Evolutionary conservation across 1,140 invertebrate genomes (phyloP).

Genomic region (Drosophila equinoxialis): DNA sequence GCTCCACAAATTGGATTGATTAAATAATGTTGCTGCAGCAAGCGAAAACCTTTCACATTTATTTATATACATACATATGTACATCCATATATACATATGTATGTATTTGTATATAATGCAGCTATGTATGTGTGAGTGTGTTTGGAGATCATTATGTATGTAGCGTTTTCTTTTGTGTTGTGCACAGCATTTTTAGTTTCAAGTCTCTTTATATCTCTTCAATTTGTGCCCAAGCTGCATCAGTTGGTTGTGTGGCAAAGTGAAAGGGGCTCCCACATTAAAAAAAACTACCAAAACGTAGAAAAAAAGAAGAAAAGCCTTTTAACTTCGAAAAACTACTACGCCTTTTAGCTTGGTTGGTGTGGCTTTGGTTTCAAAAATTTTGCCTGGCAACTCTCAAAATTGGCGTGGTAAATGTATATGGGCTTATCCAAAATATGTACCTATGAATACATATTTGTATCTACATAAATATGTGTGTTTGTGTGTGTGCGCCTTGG

Average conservation of each 20-base stretch:
- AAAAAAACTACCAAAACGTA: constrained; percentile 41
- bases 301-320: constrained; percentile 50
- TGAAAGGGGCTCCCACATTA: constrained; percentile 82
- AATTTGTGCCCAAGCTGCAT: constrained; percentile 63
- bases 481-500: constrained; percentile 34
- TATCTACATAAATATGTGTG: not conserved
- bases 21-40: constrained; percentile 78
- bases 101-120: constrained; percentile 27
- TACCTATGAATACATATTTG: not conserved
- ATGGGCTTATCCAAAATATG: constrained; percentile 50
- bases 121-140: constrained; percentile 16
- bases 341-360: constrained; percentile 42
- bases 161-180: constrained; percentile 74
- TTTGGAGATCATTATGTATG: constrained; percentile 55
- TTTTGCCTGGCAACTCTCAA: constrained; percentile 39
- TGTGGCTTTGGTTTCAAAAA: constrained; percentile 51
- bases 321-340: constrained; percentile 77
- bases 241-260: constrained; percentile 61
- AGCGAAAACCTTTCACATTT: constrained; percentile 81
- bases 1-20: constrained; percentile 80
- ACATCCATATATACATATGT: not conserved
- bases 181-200: constrained; percentile 75
- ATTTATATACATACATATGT: constrained; percentile 26
- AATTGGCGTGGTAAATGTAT: constrained; percentile 64
- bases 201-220: constrained; percentile 72